Base-by-base conservation (phyloP, 2,888 invertebrate genomes). In the Pheosia tremula region DNA sequence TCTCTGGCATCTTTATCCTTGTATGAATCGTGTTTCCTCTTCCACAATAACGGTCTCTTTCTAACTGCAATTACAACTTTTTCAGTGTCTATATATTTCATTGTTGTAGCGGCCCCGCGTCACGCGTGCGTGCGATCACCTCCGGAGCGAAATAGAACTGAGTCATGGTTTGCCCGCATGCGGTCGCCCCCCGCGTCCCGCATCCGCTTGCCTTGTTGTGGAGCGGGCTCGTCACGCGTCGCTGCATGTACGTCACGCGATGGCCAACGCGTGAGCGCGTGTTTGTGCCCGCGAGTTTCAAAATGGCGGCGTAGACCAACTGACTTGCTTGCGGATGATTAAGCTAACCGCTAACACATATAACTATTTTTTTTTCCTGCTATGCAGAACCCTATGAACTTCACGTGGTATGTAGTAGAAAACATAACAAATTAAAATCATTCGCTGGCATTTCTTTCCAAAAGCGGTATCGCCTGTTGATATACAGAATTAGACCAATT, bases 1-100 rank as follows among this genome's bases (percentile, higher is more conserved):
- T 36, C 53, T 36, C 37, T 53, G 7, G 53, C 53, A 5, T 53
- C 53, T 36, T 53, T 36, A 4, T 47, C 47, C n/a, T 47, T 47
- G 47, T 47, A 47, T n/a, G n/a, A n/a, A 11, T n/a, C 47, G 47
- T 47, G 47, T n/a, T 9, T 47, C 47, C 47, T 11, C n/a, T 47
- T 11, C 47, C 47, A 47, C 6, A 47, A n/a, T 6, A 47, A 6
- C 5, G 47, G 47, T 11, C 47, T 47, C 11, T n/a, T 5, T n/a
- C n/a, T 11, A 5, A 47, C 47, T n/a, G 47, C 47, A n/a, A 4
- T n/a, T 47, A 47, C n/a, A 4, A 47, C 47, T 47, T 47, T 47
- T n/a, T 47, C 11, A 47, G 50, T 53, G n/a, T 47, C 47, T n/a
- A 47, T 47, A n/a, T 47, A 47, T 47, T 47, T 47, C 47, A 47